Evolutionary conservation across 1,140 invertebrate species (phyloP).

Genomic region (Drusus annulatus): DNA sequence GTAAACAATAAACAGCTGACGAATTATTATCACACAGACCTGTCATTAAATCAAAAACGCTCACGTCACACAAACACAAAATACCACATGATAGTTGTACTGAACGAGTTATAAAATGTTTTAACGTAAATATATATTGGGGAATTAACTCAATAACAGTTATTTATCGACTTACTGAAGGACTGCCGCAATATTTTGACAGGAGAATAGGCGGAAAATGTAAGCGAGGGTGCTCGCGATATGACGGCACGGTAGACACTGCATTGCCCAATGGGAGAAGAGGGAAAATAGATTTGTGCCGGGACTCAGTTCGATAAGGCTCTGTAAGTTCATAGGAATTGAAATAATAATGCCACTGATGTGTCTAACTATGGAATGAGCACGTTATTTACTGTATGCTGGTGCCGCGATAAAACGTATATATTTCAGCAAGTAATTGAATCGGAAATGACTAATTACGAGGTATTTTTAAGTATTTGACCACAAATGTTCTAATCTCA

Average conservation of each 20-base stretch:
- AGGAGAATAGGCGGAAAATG: conserved; percentile 33
- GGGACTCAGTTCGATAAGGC: conserved; percentile 47
- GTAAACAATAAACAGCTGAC: too few relatives aligned
- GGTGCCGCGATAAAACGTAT: background rate
- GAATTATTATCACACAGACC: too few relatives aligned
- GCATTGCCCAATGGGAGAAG: conserved; percentile 50
- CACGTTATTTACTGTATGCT: background rate
- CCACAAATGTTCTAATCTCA: background rate
- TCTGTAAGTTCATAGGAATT: background rate
- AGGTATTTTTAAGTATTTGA: background rate
- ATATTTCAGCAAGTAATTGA: background rate
- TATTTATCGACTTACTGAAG: conserved; percentile 40
- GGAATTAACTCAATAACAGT: too few relatives aligned
- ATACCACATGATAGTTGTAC: too few relatives aligned
- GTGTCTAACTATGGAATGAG: too few relatives aligned
- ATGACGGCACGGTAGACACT: conserved; percentile 53
- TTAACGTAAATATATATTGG: too few relatives aligned
- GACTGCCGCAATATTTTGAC: conserved; percentile 44
- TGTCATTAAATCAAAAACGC: too few relatives aligned
- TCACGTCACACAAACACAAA: too few relatives aligned
- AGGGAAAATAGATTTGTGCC: conserved; percentile 31
- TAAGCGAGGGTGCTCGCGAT: conserved; percentile 10
- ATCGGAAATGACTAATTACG: conserved; percentile 1
- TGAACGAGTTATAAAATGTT: too few relatives aligned
- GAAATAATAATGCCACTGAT: too few relatives aligned